Conservation (phyloP, 2,888 invertebrate species). For the Drosophila rubida region DNA sequence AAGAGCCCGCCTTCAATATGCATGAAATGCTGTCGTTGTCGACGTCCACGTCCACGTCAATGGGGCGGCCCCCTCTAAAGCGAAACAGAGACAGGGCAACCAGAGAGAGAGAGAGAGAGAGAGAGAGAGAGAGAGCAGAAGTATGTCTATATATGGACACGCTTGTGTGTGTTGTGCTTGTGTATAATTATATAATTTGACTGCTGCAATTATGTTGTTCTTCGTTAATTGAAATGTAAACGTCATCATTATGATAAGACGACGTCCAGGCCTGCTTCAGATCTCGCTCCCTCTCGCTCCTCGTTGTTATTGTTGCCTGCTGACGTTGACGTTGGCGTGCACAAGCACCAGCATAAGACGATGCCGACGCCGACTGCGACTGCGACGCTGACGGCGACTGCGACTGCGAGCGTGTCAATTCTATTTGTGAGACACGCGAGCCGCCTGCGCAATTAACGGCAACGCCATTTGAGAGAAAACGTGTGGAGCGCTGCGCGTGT, state of each 20-base stretch:
- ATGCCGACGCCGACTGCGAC: slow-evolving; percentile 3
- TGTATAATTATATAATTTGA: slow-evolving; percentile 81
- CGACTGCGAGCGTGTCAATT: slow-evolving; percentile 36
- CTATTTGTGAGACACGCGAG: slow-evolving; percentile 35
- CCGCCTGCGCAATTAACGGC: slow-evolving; percentile 14
- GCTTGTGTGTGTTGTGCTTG: slow-evolving; percentile 56
- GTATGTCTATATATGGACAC: slow-evolving; percentile 11
- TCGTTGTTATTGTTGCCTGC: slow-evolving; percentile 16
- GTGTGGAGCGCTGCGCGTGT: not conserved
- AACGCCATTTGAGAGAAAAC: slow-evolving; percentile 7
- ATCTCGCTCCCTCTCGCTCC: not conserved
- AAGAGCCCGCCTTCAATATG: slow-evolving; percentile 49
- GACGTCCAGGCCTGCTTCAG: slow-evolving; percentile 32
- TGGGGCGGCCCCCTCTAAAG: slow-evolving; percentile 17
- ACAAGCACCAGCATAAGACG: not conserved
- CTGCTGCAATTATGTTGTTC: slow-evolving; percentile 81
- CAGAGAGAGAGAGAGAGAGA: too few species aligned
- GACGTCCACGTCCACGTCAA: slow-evolving; percentile 32
- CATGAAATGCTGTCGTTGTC: slow-evolving; percentile 40
- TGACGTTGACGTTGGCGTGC: slow-evolving; percentile 30
- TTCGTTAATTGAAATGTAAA: slow-evolving; percentile 81
- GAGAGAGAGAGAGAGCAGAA: not conserved
- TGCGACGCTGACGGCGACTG: slow-evolving; percentile 72
- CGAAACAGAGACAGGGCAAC: too few species aligned
- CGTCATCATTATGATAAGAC: slow-evolving; percentile 80